Conservation (phyloP, 35 echinoderm and acorn worm species). For the Ophiothrix spiculata region DNA sequence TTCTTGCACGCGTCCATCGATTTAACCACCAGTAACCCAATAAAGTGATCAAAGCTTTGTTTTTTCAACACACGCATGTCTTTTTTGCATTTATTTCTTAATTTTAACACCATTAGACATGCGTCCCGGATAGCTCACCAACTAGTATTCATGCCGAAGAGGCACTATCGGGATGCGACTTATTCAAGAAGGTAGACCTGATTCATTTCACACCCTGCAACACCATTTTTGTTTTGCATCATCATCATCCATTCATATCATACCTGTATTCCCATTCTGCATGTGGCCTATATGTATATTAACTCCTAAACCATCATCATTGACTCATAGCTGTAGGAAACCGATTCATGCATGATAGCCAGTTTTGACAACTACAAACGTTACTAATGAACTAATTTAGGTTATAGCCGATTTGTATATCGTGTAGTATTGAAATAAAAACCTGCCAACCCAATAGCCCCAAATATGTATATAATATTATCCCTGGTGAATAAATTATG, state of each 20-base stretch:
- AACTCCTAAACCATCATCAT: too few relatives aligned
- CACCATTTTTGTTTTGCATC: neutral
- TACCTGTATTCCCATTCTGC: too few relatives aligned
- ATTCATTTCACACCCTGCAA: neutral
- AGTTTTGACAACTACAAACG: too few relatives aligned
- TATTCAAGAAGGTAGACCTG: slow-evolving; percentile 5
- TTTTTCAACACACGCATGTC: slow-evolving; percentile 15
- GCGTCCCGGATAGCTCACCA: slow-evolving; percentile 4
- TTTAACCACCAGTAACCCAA: slow-evolving; percentile 8
- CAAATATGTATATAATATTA: too few relatives aligned
- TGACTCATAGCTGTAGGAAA: too few relatives aligned
- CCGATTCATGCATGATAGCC: too few relatives aligned
- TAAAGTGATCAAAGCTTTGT: neutral
- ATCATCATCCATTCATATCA: neutral
- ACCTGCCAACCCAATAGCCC: too few relatives aligned
- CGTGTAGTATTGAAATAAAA: too few relatives aligned
- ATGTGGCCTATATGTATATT: too few relatives aligned
- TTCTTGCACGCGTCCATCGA: neutral
- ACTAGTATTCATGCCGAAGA: slow-evolving; percentile 3
- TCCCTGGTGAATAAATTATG: too few relatives aligned
- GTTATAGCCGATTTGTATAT: too few relatives aligned
- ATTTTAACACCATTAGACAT: slow-evolving; percentile 13
- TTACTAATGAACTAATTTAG: too few relatives aligned
- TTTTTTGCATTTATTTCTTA: neutral
- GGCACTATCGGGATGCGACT: slow-evolving; percentile 6